Conservation (phyloP, 1,140 invertebrate genomes). For the Hyles euphorbiae region DNA sequence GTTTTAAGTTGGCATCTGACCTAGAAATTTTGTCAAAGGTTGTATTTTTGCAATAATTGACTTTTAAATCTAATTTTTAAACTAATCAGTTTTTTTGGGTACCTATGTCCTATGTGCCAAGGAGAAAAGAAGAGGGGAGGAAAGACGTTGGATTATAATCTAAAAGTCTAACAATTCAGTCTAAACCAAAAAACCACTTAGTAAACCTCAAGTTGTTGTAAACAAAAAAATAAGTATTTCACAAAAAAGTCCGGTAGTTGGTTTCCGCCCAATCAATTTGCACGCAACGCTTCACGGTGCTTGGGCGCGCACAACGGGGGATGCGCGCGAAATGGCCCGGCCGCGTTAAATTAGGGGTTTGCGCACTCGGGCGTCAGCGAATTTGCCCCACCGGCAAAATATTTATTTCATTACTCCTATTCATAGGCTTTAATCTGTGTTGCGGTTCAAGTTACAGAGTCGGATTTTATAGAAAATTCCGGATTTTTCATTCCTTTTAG, state of each 20-base stretch:
- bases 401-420: conserved; percentile 75
- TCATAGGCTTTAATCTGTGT: conserved; percentile 68
- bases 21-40: no score
- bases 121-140: no score
- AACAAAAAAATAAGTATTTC: neutral
- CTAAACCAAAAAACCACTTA: no score
- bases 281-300: conserved; percentile 48
- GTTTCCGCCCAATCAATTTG: conserved; percentile 48
- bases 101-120: no score
- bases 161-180: no score
- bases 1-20: no score
- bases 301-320: conserved; percentile 59
- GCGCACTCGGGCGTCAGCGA: conserved; percentile 56
- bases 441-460: conserved; percentile 27
- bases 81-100: no score
- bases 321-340: conserved; percentile 62
- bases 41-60: no score
- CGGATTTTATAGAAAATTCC: neutral
- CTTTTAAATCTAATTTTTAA: no score
- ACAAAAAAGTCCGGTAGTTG: conserved; percentile 24
- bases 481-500: no score
- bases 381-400: conserved; percentile 70
- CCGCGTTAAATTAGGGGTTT: conserved; percentile 57
- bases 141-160: no score
- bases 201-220: no score